Percentiles rank a stretch among this genome's conserved stretches.
Conservation (phyloP, 2,888 invertebrate genomes). For the Galerucella nymphaeae region DNA sequence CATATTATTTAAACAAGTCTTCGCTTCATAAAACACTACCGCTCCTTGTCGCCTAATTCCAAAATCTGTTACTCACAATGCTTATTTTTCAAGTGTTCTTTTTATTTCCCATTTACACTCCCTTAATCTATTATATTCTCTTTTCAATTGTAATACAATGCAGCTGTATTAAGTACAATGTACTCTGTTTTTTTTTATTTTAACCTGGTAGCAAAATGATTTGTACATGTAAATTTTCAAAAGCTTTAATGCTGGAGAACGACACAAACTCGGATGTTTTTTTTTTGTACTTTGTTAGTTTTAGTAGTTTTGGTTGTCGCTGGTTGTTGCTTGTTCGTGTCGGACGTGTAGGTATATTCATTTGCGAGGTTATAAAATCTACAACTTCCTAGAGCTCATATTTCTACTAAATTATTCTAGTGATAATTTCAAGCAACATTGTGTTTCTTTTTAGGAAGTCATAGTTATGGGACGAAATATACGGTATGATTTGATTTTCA, state of each 20-base stretch:
- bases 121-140: too few relatives aligned
- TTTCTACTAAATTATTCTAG: conserved; percentile 19
- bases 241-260: conserved; percentile 1
- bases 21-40: too few relatives aligned
- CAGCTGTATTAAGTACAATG: too few relatives aligned
- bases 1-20: too few relatives aligned
- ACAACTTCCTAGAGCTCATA: conserved; percentile 33
- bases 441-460: conserved; percentile 24
- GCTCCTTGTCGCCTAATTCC: too few relatives aligned
- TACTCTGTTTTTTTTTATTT: not conserved
- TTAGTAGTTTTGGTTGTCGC: not conserved
- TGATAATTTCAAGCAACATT: conserved; percentile 26
- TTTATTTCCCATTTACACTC: too few relatives aligned
- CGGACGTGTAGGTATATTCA: conserved; percentile 29
- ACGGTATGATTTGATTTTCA: conserved; percentile 8
- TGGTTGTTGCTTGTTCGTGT: conserved; percentile 11
- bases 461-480: not conserved
- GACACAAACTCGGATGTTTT: not conserved
- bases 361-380: conserved; percentile 33
- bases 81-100: too few relatives aligned
- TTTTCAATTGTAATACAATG: too few relatives aligned
- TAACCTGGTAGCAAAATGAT: not conserved
- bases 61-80: too few relatives aligned
- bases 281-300: conserved; percentile 13
- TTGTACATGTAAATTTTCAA: not conserved